These are phyloP conservation scores for Himalopsyche tibetana DNA, from an alignment of 2,888 invertebrate species.

Conservation along the genomic window DNA sequence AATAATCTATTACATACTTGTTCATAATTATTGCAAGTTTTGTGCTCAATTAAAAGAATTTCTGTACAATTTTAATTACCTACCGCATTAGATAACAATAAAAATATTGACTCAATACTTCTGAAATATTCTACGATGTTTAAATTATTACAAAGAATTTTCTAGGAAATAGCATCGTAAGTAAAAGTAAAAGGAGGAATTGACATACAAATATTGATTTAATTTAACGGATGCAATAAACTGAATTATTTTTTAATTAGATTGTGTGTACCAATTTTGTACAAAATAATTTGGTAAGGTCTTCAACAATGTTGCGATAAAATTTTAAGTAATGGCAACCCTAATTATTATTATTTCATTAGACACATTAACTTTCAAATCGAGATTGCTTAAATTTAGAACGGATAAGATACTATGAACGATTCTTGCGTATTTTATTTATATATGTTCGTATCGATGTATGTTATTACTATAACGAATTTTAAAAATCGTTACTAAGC, in stretches of 20 bases:
- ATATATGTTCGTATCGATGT: no score
- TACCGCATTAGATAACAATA: conserved; percentile 10
- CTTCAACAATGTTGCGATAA: background rate
- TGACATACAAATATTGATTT: conserved; percentile 8
- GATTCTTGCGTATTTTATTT: no score
- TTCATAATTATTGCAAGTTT: background rate
- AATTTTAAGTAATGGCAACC: background rate
- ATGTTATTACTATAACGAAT: no score
- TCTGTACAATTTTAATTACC: background rate
- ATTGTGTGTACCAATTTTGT: background rate
- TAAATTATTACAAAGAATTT: conserved; percentile 1
- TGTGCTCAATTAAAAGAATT: background rate
- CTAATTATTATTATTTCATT: background rate
- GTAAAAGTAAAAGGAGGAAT: conserved; percentile 24
- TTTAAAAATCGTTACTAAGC: no score
- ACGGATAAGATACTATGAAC: no score
- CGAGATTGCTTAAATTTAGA: background rate
- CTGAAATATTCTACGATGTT: background rate
- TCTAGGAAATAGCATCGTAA: background rate
- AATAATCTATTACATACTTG: conserved; percentile 20
- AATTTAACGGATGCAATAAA: background rate
- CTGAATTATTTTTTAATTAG: background rate
- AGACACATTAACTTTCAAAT: background rate
- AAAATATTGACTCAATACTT: background rate
- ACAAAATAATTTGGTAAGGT: background rate